Conservation (phyloP, 2,113 vertebrate genomes). For the Maylandia zebra region DNA sequence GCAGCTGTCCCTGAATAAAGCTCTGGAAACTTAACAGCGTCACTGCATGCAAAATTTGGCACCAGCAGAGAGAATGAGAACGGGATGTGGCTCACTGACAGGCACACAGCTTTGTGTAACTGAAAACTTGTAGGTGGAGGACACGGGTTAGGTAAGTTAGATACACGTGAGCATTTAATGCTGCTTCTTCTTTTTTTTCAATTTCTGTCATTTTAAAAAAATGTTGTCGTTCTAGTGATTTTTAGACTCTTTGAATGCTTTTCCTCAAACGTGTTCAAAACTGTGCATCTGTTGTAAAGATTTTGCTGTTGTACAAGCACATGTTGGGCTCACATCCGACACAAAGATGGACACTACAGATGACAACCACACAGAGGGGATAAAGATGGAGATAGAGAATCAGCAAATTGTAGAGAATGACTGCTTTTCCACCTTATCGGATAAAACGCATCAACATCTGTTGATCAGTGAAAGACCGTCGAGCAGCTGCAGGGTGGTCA, state of each 20-base stretch:
- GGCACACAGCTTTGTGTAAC: not conserved
- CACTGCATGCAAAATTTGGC: slow-evolving; percentile 62
- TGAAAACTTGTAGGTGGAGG: not conserved
- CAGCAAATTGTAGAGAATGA: not conserved
- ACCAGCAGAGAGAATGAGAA: not conserved
- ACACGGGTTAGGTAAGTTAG: not conserved
- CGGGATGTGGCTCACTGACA: not conserved
- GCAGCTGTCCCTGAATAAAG: not conserved
- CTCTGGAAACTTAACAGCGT: slow-evolving; percentile 53
- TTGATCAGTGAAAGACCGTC: not conserved
- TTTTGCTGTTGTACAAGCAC: slow-evolving; percentile 10
- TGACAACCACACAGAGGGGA: not conserved
- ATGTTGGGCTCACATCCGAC: not conserved
- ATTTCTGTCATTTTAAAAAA: not conserved
- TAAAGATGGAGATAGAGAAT: not conserved
- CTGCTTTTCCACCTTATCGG: not conserved
- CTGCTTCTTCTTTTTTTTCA: not conserved
- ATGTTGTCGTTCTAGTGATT: not conserved
- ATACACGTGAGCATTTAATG: not conserved
- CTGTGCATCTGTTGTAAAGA: slow-evolving; percentile 2
- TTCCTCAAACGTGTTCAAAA: slow-evolving; percentile 12
- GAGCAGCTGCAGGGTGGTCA: not conserved
- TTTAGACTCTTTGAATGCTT: not conserved
- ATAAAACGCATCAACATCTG: not conserved
- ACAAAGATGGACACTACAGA: not conserved